Evolutionary conservation across 2,113 vertebrate species (phyloP).

Genomic region (Neopipo cinnamomea): DNA sequence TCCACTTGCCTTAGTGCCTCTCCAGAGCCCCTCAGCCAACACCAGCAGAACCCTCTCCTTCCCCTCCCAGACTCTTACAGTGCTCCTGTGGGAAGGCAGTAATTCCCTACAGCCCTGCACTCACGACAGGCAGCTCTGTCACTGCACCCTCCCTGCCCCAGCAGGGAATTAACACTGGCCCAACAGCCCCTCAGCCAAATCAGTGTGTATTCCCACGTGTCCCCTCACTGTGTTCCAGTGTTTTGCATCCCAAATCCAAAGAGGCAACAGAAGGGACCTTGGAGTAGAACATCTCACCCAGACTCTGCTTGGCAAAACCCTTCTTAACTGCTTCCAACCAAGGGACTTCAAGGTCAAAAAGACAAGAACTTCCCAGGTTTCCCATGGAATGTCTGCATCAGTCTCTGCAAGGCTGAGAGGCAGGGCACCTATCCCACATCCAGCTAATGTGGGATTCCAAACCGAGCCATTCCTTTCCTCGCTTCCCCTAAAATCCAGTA

Average conservation of each 20-base stretch:
- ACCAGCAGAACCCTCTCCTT: neutral
- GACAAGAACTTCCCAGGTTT: neutral
- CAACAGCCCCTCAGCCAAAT: neutral
- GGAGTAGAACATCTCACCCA: neutral
- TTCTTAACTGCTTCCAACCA: neutral
- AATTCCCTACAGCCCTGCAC: neutral
- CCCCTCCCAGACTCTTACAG: neutral
- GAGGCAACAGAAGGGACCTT: neutral
- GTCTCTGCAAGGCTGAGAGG: neutral
- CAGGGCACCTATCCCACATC: neutral
- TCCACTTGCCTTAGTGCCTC: neutral
- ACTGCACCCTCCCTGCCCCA: neutral
- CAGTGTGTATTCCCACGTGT: neutral
- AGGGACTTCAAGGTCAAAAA: neutral
- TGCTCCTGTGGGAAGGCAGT: neutral
- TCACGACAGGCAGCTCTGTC: neutral
- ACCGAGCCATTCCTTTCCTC: neutral
- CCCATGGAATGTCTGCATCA: neutral
- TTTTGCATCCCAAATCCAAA: neutral
- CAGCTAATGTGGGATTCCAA: neutral
- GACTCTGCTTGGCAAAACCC: neutral
- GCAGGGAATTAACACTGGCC: neutral
- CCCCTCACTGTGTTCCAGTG: neutral
- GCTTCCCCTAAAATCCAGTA: neutral
- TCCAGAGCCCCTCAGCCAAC: neutral